Conservation (phyloP, 2,113 vertebrate species). For the Suricata suricatta region DNA sequence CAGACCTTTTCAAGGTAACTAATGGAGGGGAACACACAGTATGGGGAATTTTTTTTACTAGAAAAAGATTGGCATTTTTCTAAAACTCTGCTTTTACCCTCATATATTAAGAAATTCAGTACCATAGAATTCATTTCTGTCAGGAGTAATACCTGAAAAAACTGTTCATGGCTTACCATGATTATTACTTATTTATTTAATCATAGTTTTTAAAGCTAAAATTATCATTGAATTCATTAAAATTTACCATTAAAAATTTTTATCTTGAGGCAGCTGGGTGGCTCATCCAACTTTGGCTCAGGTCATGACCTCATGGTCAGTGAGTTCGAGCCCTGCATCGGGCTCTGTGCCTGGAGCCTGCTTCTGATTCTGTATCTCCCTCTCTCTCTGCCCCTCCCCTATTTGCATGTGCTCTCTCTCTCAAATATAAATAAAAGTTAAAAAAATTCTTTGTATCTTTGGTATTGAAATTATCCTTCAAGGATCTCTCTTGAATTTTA, state of each 20-base stretch:
- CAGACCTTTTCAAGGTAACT: not conserved
- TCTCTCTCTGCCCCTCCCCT: no score
- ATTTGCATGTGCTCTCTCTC: no score
- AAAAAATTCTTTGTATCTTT: constrained; percentile 12
- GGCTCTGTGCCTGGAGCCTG: no score
- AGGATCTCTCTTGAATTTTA: not conserved
- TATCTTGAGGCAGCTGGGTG: not conserved
- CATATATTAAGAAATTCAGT: not conserved
- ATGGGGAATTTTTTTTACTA: not conserved
- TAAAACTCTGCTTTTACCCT: not conserved
- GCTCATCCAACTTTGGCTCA: no score
- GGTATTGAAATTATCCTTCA: not conserved
- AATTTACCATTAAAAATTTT: constrained; percentile 22
- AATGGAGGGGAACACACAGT: not conserved
- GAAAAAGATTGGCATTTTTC: not conserved
- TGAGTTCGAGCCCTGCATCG: no score
- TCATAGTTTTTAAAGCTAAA: not conserved
- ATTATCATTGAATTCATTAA: not conserved
- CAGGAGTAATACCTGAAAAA: not conserved
- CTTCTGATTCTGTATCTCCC: no score
- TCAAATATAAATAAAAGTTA: no score
- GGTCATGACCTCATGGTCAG: no score
- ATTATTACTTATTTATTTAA: not conserved
- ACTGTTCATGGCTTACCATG: not conserved
- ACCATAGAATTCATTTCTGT: not conserved